phyloP scores from a whole-genome alignment of 2,797 vertebrate genomes.

The Benthosema pterotum region DNA sequence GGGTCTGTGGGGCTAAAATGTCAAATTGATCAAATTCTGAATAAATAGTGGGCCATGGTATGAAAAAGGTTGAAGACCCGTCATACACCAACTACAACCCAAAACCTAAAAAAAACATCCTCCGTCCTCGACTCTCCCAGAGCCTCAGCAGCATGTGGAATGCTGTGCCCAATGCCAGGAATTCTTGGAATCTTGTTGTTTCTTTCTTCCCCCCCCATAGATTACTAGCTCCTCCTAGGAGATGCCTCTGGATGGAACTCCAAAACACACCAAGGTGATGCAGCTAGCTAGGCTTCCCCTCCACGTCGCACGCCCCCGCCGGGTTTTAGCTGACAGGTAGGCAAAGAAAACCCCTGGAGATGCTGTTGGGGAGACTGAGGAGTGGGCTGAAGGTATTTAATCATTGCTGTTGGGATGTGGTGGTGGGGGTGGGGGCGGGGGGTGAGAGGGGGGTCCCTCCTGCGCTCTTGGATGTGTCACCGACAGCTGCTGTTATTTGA shows the following conservation, averaged over 20 bases:
- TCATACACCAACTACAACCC: too few relatives aligned
- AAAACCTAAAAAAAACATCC: too few relatives aligned
- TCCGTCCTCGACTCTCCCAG: background rate
- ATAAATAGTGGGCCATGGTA: too few relatives aligned
- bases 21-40: too few relatives aligned
- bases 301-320: background rate
- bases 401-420: constrained; percentile 18
- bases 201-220: constrained; percentile 37
- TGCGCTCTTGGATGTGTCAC: background rate
- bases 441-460: too few relatives aligned
- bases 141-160: constrained; percentile 11
- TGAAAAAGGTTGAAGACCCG: too few relatives aligned
- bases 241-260: constrained; percentile 19
- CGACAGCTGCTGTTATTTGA: constrained; percentile 3
- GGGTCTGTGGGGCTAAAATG: too few relatives aligned
- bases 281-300: too few relatives aligned
- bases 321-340: background rate
- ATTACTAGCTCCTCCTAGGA: constrained; percentile 46
- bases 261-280: background rate
- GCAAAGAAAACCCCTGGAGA: constrained; percentile 6
- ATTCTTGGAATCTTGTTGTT: constrained; percentile 71
- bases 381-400: constrained; percentile 18
- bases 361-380: background rate
- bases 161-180: constrained; percentile 46
- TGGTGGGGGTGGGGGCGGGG: background rate